These are phyloP conservation scores for Catostylus mosaicus DNA, from an alignment of 30 jellyfish, hydroid and myxozoan genomes.

Conservation along the genomic window DNA sequence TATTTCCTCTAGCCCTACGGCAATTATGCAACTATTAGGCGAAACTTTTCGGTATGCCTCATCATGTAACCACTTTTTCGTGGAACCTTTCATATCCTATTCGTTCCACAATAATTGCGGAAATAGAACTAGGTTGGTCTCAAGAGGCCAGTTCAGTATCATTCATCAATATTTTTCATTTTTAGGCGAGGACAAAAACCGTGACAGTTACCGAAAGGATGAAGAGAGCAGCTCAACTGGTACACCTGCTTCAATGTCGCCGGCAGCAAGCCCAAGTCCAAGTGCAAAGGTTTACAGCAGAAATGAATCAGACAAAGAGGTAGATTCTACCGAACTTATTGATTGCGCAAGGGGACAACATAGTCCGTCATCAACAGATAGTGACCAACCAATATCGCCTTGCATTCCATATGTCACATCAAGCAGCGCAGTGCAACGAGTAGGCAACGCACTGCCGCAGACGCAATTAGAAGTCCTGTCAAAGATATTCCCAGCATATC, in stretches of 20 bases:
- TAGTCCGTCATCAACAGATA: conserved; percentile 18
- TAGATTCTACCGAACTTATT: neutral
- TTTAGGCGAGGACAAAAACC: conserved; percentile 21
- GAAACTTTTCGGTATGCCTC: too few relatives aligned
- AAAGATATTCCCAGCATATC: conserved; percentile 60
- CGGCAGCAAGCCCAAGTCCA: conserved; percentile 44
- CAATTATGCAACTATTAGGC: too few relatives aligned
- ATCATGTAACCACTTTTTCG: too few relatives aligned
- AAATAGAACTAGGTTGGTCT: conserved; percentile 7
- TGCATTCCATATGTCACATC: conserved; percentile 47
- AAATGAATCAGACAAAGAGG: neutral
- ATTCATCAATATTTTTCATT: neutral
- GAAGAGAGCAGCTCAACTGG: conserved; percentile 84
- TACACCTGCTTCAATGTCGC: conserved; percentile 85
- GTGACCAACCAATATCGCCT: conserved; percentile 41
- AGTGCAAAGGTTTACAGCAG: neutral
- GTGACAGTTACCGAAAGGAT: conserved; percentile 31
- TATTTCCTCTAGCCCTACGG: too few relatives aligned
- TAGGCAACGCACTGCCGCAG: conserved; percentile 38
- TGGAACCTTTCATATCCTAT: too few relatives aligned
- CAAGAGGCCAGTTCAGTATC: neutral
- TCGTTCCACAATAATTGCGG: too few relatives aligned
- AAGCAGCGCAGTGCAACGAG: conserved; percentile 9
- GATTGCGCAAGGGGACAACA: neutral
- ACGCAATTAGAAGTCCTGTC: conserved; percentile 54